Conservation (phyloP, 2,113 vertebrate species). For the Nesoenas mayeri region DNA sequence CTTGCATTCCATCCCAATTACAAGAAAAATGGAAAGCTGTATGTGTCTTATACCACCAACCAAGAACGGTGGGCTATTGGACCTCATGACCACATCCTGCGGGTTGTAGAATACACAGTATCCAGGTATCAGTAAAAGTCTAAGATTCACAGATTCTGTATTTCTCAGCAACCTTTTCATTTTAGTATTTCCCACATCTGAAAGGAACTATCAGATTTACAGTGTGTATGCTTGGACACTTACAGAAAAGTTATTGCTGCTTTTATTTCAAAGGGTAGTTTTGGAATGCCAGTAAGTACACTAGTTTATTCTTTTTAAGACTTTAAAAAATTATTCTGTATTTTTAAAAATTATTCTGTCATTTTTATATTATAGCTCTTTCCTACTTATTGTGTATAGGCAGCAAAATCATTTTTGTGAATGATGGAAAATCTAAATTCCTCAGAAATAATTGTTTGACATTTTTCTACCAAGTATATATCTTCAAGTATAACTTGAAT, state of each 20-base stretch:
- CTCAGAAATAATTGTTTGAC: neutral
- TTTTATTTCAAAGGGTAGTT: constrained; percentile 20
- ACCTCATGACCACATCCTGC: constrained; percentile 98
- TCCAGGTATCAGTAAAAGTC: constrained; percentile 83
- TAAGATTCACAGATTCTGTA: neutral
- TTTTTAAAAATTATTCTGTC: neutral
- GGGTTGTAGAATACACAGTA: constrained; percentile 98
- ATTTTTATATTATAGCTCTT: neutral
- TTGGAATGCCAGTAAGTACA: neutral
- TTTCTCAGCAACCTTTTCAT: neutral
- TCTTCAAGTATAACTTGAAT: neutral
- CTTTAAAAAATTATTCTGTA: neutral
- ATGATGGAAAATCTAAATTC: neutral
- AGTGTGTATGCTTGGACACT: neutral
- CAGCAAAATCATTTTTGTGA: neutral
- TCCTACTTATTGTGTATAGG: neutral
- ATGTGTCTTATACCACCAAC: constrained; percentile 99
- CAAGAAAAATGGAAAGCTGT: constrained; percentile 99
- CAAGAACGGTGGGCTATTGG: constrained; percentile 98
- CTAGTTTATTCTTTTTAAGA: neutral
- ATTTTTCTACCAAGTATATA: neutral
- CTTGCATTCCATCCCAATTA: constrained; percentile 99
- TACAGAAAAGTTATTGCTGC: neutral
- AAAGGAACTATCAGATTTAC: neutral
- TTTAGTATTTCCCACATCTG: neutral